phyloP scores from a whole-genome alignment of 2,113 vertebrate genomes.

The Aegithalos caudatus region DNA sequence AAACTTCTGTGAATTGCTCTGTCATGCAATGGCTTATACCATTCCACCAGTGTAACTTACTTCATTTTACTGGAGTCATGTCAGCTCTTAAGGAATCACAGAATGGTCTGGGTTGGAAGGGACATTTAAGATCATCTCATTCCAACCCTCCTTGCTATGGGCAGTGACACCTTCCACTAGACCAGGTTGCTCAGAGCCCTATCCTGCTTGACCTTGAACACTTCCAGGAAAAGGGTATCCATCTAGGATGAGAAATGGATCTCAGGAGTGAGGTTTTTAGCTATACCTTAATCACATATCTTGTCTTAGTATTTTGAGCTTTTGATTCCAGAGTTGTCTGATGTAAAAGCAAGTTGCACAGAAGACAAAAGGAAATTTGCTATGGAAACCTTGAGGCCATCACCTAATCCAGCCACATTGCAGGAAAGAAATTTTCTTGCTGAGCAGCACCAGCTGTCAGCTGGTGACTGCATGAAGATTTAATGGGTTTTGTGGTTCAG shows the following conservation, averaged over 20 bases:
- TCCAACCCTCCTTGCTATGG: neutral
- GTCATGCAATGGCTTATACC: neutral
- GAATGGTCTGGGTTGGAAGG: neutral
- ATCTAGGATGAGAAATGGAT: neutral
- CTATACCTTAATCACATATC: neutral
- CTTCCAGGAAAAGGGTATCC: neutral
- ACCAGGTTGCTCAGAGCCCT: neutral
- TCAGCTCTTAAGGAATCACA: neutral
- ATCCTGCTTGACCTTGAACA: neutral
- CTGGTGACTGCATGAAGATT: neutral
- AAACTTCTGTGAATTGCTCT: neutral
- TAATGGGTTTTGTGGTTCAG: neutral
- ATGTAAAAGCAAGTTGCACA: neutral
- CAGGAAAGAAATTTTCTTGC: neutral
- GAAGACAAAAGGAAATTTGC: neutral
- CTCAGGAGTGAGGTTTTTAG: neutral
- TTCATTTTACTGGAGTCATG: neutral
- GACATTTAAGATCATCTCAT: neutral
- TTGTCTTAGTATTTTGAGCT: neutral
- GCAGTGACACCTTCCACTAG: neutral
- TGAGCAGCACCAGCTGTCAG: neutral
- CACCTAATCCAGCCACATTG: neutral
- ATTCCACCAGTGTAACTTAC: neutral
- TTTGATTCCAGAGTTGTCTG: neutral
- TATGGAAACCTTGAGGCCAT: neutral